Percentiles rank a stretch among this genome's conserved stretches.
These are phyloP conservation scores for Cerastoderma edule DNA, from an alignment of 2,888 invertebrate genomes.

Conservation along the genomic window DNA sequence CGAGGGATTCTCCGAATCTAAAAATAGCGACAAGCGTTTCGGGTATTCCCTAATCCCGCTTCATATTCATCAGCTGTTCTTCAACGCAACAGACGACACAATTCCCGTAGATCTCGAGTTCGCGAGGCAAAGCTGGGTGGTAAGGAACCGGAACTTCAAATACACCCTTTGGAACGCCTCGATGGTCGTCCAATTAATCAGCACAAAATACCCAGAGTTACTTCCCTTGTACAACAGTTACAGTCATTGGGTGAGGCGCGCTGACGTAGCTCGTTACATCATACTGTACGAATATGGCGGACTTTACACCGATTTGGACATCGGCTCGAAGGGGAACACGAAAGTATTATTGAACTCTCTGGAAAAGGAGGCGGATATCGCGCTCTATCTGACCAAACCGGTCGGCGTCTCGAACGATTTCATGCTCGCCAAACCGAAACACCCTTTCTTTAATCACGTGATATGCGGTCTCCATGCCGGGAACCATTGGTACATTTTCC, in stretches of 20 bases:
- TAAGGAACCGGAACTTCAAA: slow-evolving; percentile 11
- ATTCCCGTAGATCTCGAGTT: slow-evolving; percentile 27
- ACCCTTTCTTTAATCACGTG: slow-evolving; percentile 39
- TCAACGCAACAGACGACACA: slow-evolving; percentile 29
- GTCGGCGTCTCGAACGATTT: slow-evolving; percentile 49
- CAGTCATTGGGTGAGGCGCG: slow-evolving; percentile 42
- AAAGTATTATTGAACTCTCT: slow-evolving; percentile 9
- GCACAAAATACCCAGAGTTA: slow-evolving; percentile 30
- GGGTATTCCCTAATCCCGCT: neutral
- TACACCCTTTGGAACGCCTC: slow-evolving; percentile 42
- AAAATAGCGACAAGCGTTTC: neutral
- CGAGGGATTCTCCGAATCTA: no score
- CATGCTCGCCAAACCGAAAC: slow-evolving; percentile 42
- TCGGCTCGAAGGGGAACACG: slow-evolving; percentile 10
- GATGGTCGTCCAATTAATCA: slow-evolving; percentile 36
- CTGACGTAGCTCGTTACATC: slow-evolving; percentile 41
- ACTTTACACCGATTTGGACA: slow-evolving; percentile 44
- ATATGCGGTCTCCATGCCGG: slow-evolving; percentile 34
- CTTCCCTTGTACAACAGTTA: slow-evolving; percentile 36
- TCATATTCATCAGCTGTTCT: slow-evolving; percentile 49
- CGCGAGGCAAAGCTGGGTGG: slow-evolving; percentile 30
- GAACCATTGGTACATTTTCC: slow-evolving; percentile 39
- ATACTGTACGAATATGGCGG: slow-evolving; percentile 45
- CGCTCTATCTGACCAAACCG: slow-evolving; percentile 39
- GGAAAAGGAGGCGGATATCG: slow-evolving; percentile 13